These are phyloP conservation scores for Oopsacas minuta DNA, from an alignment of 37 sponge, comb jelly and placozoan species.

Conservation along the genomic window DNA sequence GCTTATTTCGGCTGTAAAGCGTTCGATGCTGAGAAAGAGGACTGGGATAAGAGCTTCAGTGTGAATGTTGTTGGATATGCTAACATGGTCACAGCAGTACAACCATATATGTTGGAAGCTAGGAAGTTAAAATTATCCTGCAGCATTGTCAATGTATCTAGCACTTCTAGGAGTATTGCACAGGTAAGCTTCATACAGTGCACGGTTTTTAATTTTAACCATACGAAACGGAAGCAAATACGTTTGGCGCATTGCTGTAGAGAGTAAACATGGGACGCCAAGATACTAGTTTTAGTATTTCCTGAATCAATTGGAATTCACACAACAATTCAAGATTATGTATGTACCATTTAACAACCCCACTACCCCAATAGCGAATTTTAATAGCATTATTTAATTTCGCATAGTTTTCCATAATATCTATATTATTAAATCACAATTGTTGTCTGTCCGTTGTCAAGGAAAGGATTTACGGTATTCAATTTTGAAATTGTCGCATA, in stretches of 20 bases:
- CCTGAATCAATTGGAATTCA: too few species aligned
- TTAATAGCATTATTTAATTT: too few species aligned
- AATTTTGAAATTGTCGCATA: too few species aligned
- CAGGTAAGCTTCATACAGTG: conserved; percentile 27
- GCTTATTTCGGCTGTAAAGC: conserved; percentile 67
- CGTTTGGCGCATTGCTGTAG: too few species aligned
- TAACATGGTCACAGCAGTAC: conserved; percentile 67
- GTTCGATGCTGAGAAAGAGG: conserved; percentile 42
- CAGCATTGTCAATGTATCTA: conserved; percentile 51
- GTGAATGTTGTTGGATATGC: conserved; percentile 72
- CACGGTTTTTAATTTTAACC: too few species aligned
- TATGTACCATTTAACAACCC: neutral
- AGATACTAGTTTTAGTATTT: neutral
- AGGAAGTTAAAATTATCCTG: neutral
- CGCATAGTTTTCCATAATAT: too few species aligned
- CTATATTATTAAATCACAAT: too few species aligned
- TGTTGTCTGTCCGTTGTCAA: too few species aligned
- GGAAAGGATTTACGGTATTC: too few species aligned
- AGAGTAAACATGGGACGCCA: neutral
- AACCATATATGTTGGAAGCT: conserved; percentile 40
- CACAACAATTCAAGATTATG: neutral
- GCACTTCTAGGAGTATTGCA: conserved; percentile 44
- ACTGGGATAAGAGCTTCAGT: conserved; percentile 67
- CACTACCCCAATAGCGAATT: too few species aligned
- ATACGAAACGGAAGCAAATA: too few species aligned